Evolutionary conservation across 2,797 vertebrate species (phyloP), one percentile per base, ranked within the genome.

Genomic region (Vipera latastei): DNA sequence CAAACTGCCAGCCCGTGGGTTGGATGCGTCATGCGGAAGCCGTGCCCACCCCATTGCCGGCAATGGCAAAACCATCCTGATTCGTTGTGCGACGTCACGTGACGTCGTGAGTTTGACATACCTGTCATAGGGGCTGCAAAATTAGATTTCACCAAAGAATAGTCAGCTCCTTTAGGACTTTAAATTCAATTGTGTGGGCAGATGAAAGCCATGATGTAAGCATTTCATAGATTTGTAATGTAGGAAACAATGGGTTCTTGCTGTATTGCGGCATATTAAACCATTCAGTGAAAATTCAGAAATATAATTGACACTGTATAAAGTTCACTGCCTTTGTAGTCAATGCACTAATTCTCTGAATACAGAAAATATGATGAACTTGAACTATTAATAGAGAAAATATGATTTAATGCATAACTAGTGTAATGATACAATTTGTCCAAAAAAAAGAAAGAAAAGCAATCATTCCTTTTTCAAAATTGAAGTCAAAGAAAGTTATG

Each of bases 71-170:
- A 53, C 51, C 8, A 1, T 53, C 51, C 51, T 9, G 2, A 53
- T 53, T 0, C 0, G 1, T 53, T 53, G 51, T 2, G 9, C 0
- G 51, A 53, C 1, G 8, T 53, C 9, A 53, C 9, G 51, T 53
- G 8, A 53, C 51, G 0, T 53, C 8, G 8, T 0, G 51, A 53
- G 9, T 53, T 53, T 53, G 51, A 53, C 51, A 53, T 53, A 9
- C 9, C 51, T 53, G 51, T 38, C 38, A 78, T 44, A 44, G 38
- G 38, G 38, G 20, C 73, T 44, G 73, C 38, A 78, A 78, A 78
- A 44, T 18, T 78, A 78, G 18, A 78, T 78, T 78, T 78, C 73
- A 44, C 38, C 73, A 44, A 78, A 78, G 73, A 3, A 44, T 22
- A 78, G 18, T 0, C 3, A 78, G 69, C 3, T 78, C 38, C 8